phyloP scores from a whole-genome alignment of 2,113 vertebrate species.

The Tragelaphus scriptus region DNA sequence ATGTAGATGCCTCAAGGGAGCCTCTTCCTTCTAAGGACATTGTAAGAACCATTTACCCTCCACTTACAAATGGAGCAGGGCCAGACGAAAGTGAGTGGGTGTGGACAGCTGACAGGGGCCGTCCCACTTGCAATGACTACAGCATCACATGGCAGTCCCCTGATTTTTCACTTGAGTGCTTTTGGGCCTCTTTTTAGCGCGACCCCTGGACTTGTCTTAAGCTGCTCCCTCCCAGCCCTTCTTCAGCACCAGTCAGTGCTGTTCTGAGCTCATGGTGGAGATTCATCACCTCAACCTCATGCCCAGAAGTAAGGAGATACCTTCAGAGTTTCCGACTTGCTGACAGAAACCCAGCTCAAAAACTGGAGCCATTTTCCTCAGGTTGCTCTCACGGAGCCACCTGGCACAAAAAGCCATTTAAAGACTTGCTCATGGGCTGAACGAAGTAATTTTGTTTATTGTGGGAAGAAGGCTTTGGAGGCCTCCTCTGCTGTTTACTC shows the following conservation, averaged over 20 bases:
- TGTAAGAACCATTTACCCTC: not conserved
- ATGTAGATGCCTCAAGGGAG: not conserved
- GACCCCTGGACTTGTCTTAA: not conserved
- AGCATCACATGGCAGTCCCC: not conserved
- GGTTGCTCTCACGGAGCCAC: not conserved
- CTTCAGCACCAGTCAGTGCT: not conserved
- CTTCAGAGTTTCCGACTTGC: not conserved
- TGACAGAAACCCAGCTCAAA: not conserved
- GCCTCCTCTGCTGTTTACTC: not conserved
- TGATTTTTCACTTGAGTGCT: not conserved
- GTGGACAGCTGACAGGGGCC: not conserved
- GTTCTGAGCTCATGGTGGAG: not conserved
- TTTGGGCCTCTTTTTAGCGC: not conserved
- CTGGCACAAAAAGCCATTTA: not conserved
- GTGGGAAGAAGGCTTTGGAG: not conserved
- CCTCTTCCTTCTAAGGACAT: not conserved
- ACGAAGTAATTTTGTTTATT: not conserved
- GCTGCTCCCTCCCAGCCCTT: not conserved
- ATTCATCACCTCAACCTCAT: not conserved
- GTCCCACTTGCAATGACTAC: not conserved
- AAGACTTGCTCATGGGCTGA: not conserved
- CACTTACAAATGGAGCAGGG: not conserved
- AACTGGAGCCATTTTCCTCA: not conserved
- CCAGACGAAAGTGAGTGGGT: not conserved
- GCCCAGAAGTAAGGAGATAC: not conserved